These are phyloP conservation scores for Aulostomus chinensis DNA, from an alignment of 2,797 vertebrate species.

Conservation along the genomic window DNA sequence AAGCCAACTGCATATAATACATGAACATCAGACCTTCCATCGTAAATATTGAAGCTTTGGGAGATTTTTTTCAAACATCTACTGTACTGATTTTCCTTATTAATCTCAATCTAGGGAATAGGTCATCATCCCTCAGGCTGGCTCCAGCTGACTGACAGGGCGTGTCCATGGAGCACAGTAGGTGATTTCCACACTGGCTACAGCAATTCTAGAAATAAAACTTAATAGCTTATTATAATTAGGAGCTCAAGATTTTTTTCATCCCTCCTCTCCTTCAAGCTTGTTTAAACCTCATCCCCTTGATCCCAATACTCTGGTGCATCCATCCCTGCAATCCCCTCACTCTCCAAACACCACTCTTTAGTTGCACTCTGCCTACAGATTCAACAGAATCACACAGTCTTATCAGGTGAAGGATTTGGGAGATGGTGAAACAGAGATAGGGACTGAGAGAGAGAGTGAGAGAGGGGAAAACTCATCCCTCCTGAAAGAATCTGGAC, in stretches of 20 bases:
- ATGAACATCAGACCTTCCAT: constrained; percentile 7
- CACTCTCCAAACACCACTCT: constrained; percentile 45
- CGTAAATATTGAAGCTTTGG: constrained; percentile 5
- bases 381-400: constrained; percentile 37
- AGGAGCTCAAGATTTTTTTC: constrained; percentile 25
- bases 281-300: constrained; percentile 40
- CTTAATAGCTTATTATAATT: constrained; percentile 41
- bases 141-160: constrained; percentile 32
- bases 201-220: constrained; percentile 38
- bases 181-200: constrained; percentile 60
- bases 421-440: constrained; percentile 53
- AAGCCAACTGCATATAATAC: constrained; percentile 32
- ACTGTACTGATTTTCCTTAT: constrained; percentile 21
- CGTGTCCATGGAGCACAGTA: constrained; percentile 41
- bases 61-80: too few species aligned
- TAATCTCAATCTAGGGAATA: constrained; percentile 25
- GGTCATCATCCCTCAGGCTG: constrained; percentile 19
- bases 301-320: constrained; percentile 37
- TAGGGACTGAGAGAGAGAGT: constrained; percentile 12
- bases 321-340: constrained; percentile 33
- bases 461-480: constrained; percentile 48
- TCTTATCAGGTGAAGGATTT: constrained; percentile 50
- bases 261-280: constrained; percentile 34
- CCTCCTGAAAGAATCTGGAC: constrained; percentile 77
- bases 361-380: constrained; percentile 36